phyloP scores from a whole-genome alignment of 2,888 invertebrate species.

The Mactromeris polynyma region DNA sequence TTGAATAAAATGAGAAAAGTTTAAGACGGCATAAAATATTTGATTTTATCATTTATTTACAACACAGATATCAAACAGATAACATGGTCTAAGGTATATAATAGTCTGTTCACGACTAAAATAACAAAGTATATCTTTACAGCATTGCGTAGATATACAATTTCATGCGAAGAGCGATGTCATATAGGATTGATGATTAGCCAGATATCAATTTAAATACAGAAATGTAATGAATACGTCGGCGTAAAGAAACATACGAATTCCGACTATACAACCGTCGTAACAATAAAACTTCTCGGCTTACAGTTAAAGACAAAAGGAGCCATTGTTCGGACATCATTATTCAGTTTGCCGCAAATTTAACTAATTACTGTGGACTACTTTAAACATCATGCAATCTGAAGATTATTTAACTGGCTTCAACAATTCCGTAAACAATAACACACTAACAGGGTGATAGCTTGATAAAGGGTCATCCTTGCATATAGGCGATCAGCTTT shows the following conservation, averaged over 20 bases:
- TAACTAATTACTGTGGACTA: slow-evolving; percentile 47
- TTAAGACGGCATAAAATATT: slow-evolving; percentile 36
- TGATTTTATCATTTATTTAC: slow-evolving; percentile 50
- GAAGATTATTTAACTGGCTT: slow-evolving; percentile 61
- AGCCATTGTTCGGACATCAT: slow-evolving; percentile 52
- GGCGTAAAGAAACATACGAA: slow-evolving; percentile 29
- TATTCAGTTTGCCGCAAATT: slow-evolving; percentile 57
- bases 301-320: slow-evolving; percentile 52
- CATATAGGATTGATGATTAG: slow-evolving; percentile 40
- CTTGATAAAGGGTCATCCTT: slow-evolving; percentile 40
- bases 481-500: slow-evolving; percentile 36
- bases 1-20: slow-evolving; percentile 13
- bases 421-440: slow-evolving; percentile 64
- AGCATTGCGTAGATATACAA: slow-evolving; percentile 31
- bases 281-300: slow-evolving; percentile 48
- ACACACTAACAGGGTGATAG: slow-evolving; percentile 59
- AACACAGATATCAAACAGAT: slow-evolving; percentile 39
- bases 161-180: slow-evolving; percentile 40
- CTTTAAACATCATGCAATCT: slow-evolving; percentile 60
- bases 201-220: slow-evolving; percentile 53
- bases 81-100: slow-evolving; percentile 19
- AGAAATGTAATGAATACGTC: slow-evolving; percentile 36
- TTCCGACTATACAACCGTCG: slow-evolving; percentile 44
- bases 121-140: slow-evolving; percentile 35
- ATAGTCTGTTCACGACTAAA: slow-evolving; percentile 40